Base-by-base conservation (phyloP, 2,888 invertebrate species). In the Phengaris alcon region DNA sequence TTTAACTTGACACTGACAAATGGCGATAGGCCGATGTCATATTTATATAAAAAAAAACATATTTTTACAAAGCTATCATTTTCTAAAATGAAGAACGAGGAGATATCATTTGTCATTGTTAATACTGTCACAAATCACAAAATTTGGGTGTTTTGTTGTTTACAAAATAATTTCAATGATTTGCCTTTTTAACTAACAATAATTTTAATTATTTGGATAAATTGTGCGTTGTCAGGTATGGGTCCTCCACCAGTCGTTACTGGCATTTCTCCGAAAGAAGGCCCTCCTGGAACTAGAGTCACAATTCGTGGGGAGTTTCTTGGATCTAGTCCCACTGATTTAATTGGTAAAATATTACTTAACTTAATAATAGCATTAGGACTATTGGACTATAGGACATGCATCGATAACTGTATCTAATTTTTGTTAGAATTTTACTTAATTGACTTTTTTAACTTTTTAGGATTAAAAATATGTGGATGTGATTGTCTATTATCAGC, bases 221-320 rank as follows among this genome's bases (percentile, higher is more conserved):
- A 44, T 52, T 52, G 6, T 35, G 64, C 35, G 35, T 64, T 64
- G 13, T 46, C 68, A 68, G 75, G 22, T 68, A 96, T 96, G 96
- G 95, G 95, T 75, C 96, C 96, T 77, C 96, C 96, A 79, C 98
- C 98, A 10, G 96, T 97, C 75, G 98, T 99, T 22, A 99, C 99
- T 68, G 99, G 99, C 46, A 95, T 99, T 78, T 99, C 99, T 5
- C 99, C 99, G 0, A 99, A 99, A 85, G 99, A 99, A 93, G 99
- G 99, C 0, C 98, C 98, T 68, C 99, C 99, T 10, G 99, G 99
- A 9, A 99, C 99, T 0, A 95, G 97, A 82, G 97, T 99, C 0
- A 99, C 97, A 44, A 97, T 99, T 84, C 95, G 99, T 80, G 98
- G 99, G 77, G 99, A 99, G 94, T 97, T 99, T 93, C 94, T 99